Base-by-base conservation (phyloP, 2,113 vertebrate genomes). In the Tupaia tana region DNA sequence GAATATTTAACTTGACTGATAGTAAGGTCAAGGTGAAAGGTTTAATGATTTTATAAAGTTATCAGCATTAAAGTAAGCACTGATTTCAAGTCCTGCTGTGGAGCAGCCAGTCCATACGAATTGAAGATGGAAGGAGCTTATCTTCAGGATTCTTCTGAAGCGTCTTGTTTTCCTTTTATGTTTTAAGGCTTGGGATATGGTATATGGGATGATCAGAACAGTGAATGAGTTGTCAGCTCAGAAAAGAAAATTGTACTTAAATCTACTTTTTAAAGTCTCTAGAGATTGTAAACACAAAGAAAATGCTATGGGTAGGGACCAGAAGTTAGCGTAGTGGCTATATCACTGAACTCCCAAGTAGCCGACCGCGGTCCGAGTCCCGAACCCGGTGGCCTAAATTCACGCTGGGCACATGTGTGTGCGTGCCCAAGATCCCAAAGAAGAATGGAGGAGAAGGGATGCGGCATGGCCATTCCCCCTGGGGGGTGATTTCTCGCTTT, bases 1-100 rank as follows among this genome's bases (percentile, higher is more conserved):
- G 71, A 94, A 74, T 92, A 77, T 89, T 92, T 77, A 95, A 80
- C 54, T 63, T 88, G 54, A 92, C 66, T 89, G 43, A 89, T 63
- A 92, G 77, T 92, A 95, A 84, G 52, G 89, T 94, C 31, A 87
- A 95, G 31, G 78, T 58, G 22, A 90, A 84, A 29, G 22, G 78
- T 52, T 86, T 89, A 83, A 86, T n/a, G 61, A 93, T 92, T 89
- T 80, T 58, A 22, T 11, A 19, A 83, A 94, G 56, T 86, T 95
- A 34, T 54, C 83, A 94, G 19, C 61, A 83, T 71, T 89, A 93
- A 54, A 20, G 43, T 80, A 93, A 83, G 9, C 34, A 43, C 27
- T 81, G 52, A 83, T 84, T 84, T 90, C 25, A 89, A 75, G 31
- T 29, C 56, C 43, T 84, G 3, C 29, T 85, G 3, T 89, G 27